These are phyloP conservation scores for Emberiza fucata DNA, from an alignment of 2,113 vertebrate genomes.

Conservation along the genomic window DNA sequence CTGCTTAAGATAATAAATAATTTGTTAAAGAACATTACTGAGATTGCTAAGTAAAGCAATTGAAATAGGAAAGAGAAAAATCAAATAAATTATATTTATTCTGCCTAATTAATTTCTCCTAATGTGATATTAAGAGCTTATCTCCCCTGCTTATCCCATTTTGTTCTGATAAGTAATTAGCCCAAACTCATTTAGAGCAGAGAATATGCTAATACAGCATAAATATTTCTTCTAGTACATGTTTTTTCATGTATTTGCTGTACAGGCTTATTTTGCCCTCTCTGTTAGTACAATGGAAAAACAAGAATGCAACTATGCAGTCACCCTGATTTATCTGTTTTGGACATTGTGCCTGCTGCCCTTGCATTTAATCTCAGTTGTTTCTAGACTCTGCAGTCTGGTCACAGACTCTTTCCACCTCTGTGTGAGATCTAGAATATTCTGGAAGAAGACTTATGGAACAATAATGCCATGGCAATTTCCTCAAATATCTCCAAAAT, in stretches of 20 bases:
- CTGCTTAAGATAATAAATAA: background rate
- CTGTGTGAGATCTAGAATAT: background rate
- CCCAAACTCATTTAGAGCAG: background rate
- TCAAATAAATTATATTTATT: constrained; percentile 1
- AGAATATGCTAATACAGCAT: background rate
- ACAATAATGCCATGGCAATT: constrained; percentile 13
- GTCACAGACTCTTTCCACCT: background rate
- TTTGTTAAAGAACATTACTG: background rate
- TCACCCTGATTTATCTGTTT: constrained; percentile 32
- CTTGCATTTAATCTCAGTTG: background rate
- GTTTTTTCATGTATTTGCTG: background rate
- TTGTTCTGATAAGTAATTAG: constrained; percentile 1
- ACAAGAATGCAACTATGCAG: background rate
- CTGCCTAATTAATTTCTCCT: constrained; percentile 31
- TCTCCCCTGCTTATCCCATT: background rate
- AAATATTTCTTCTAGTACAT: background rate
- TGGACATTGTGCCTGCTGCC: constrained; percentile 1
- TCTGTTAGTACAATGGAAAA: background rate
- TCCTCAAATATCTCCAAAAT: background rate
- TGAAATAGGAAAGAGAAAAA: constrained; percentile 2
- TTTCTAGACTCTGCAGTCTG: background rate
- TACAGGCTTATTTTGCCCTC: background rate
- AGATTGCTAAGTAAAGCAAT: background rate
- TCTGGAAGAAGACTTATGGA: background rate
- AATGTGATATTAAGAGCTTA: constrained; percentile 12